Evolutionary conservation across 64 coral and sea anemone species (phyloP).

Genomic region (Stichodactyla helianthus): DNA sequence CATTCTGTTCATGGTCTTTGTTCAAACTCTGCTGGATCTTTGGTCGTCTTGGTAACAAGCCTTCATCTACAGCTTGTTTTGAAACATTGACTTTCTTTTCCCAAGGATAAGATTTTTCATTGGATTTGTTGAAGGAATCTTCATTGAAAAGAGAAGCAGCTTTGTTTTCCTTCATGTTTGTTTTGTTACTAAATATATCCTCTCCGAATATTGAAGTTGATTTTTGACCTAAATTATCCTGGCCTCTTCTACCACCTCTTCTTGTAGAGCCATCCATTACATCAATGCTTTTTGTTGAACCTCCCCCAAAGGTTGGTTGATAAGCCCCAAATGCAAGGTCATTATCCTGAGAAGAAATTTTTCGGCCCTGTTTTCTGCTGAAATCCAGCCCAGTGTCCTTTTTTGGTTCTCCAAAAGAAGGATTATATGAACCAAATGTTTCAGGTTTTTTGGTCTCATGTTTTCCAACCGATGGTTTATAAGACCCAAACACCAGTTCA

Average conservation of each 20-base stretch:
- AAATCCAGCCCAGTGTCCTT: conserved; percentile 71
- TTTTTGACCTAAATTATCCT: conserved; percentile 2
- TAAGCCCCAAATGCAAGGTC: conserved; percentile 47
- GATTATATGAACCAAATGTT: conserved; percentile 47
- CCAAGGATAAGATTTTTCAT: conserved; percentile 71
- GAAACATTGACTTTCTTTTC: conserved; percentile 73
- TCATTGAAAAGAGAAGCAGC: conserved; percentile 45
- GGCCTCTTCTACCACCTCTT: conserved; percentile 29
- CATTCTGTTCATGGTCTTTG: conserved; percentile 38
- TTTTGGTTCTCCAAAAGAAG: conserved; percentile 61
- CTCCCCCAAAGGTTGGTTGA: conserved; percentile 54
- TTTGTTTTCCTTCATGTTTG: neutral
- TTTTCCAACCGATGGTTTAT: conserved; percentile 55
- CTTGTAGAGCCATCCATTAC: neutral
- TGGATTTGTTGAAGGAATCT: conserved; percentile 26
- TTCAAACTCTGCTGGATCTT: conserved; percentile 51
- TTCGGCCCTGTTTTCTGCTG: conserved; percentile 17
- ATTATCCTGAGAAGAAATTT: conserved; percentile 17
- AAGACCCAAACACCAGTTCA: conserved; percentile 71
- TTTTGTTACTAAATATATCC: conserved; percentile 56
- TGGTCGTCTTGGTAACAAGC: conserved; percentile 42
- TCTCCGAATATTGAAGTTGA: conserved; percentile 49
- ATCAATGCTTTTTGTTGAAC: neutral
- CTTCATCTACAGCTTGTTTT: conserved; percentile 32
- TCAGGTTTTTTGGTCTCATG: conserved; percentile 16